Conservation (phyloP, 1,140 invertebrate species). For the Caenorhabditis brenneri region DNA sequence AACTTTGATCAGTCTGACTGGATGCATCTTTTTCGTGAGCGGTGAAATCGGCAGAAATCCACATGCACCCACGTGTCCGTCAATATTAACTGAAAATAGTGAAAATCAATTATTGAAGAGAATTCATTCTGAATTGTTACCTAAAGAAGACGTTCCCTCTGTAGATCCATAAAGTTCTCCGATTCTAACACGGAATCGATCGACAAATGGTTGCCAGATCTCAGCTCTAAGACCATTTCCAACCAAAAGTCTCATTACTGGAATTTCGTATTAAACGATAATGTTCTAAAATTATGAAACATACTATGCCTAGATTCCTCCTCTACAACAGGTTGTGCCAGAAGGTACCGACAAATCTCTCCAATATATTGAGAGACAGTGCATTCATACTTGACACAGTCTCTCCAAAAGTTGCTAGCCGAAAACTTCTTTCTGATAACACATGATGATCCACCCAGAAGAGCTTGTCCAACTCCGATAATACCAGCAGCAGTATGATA, state of each 20-base stretch:
- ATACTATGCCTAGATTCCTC: constrained; percentile 76
- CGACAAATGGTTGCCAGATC: constrained; percentile 91
- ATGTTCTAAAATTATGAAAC: background rate
- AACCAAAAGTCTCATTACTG: constrained; percentile 85
- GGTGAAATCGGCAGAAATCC: constrained; percentile 83
- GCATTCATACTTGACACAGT: constrained; percentile 90
- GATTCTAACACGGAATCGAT: constrained; percentile 86
- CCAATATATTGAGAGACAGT: constrained; percentile 97
- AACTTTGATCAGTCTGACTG: constrained; percentile 82
- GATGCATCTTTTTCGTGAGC: constrained; percentile 73
- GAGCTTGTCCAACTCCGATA: constrained; percentile 78
- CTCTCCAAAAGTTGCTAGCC: constrained; percentile 90
- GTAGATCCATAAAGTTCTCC: constrained; percentile 96
- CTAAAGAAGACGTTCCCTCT: constrained; percentile 91
- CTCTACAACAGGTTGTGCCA: constrained; percentile 81
- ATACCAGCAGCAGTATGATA: constrained; percentile 91
- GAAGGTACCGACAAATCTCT: constrained; percentile 94
- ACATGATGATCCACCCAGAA: constrained; percentile 83
- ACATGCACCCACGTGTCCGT: constrained; percentile 84
- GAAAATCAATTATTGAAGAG: background rate
- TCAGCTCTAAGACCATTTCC: constrained; percentile 94
- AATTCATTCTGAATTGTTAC: constrained; percentile 59
- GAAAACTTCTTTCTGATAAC: constrained; percentile 92
- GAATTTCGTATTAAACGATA: constrained; percentile 72
- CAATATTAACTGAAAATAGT: constrained; percentile 80